phyloP scores from a whole-genome alignment of 2,797 vertebrate genomes.

The Lepidocolaptes lacrymiger region DNA sequence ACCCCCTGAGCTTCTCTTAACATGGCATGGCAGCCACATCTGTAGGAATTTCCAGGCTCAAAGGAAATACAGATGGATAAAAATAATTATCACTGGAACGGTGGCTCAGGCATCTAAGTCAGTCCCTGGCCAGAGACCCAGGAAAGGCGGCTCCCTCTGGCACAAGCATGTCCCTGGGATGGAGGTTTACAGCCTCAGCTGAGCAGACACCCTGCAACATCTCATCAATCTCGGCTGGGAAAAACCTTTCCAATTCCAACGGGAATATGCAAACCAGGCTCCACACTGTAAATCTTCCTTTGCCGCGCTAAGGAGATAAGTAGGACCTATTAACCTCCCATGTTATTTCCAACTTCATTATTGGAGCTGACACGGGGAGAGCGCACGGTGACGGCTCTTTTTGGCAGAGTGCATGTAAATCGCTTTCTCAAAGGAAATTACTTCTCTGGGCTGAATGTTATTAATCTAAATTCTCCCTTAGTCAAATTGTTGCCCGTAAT shows the following conservation, averaged over 20 bases:
- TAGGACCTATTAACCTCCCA: conserved; percentile 97
- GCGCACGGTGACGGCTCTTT: conserved; percentile 85
- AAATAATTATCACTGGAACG: background rate
- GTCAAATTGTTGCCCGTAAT: conserved; percentile 95
- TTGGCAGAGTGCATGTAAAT: conserved; percentile 95
- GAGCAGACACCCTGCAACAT: conserved; percentile 24
- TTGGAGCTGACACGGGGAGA: conserved; percentile 92
- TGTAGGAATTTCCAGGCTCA: background rate
- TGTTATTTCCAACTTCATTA: conserved; percentile 98
- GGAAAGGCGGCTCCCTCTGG: background rate
- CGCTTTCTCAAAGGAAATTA: conserved; percentile 98
- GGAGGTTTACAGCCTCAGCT: conserved; percentile 13
- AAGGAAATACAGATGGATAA: background rate
- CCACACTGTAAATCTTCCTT: conserved; percentile 74
- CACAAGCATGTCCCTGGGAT: background rate
- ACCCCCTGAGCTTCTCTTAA: background rate
- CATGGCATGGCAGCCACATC: background rate
- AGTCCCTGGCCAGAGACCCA: background rate
- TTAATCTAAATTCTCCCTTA: conserved; percentile 98
- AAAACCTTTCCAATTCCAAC: conserved; percentile 68
- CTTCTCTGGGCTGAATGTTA: conserved; percentile 93
- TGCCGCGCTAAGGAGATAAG: conserved; percentile 85
- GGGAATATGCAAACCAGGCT: conserved; percentile 77
- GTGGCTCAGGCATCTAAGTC: background rate
- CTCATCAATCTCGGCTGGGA: conserved; percentile 69